These are phyloP conservation scores for Drosophila heteroneura DNA, from an alignment of 2,888 invertebrate species.

Conservation along the genomic window DNA sequence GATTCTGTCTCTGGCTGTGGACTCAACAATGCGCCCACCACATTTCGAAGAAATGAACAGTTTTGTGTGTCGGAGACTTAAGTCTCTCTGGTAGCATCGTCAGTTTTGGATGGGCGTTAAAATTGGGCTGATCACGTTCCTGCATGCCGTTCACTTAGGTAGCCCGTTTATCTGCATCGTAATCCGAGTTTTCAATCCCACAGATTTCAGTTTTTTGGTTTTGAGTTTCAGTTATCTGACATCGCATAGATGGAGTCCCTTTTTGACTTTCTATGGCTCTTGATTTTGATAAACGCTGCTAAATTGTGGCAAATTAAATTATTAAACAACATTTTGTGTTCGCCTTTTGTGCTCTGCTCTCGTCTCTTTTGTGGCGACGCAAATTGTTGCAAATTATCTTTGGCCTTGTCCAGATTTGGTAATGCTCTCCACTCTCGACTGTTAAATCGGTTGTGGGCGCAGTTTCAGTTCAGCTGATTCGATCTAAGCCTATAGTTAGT, in stretches of 20 bases:
- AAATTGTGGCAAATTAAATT: slow-evolving; percentile 85
- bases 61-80: slow-evolving; percentile 17
- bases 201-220: slow-evolving; percentile 34
- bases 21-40: slow-evolving; percentile 65
- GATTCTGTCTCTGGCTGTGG: slow-evolving; percentile 2
- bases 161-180: slow-evolving; percentile 77
- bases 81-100: slow-evolving; percentile 68
- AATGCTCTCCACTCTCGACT: slow-evolving; percentile 27
- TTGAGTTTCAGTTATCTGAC: slow-evolving; percentile 42
- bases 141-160: slow-evolving; percentile 76
- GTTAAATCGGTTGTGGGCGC: slow-evolving; percentile 41
- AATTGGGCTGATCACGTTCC: slow-evolving; percentile 84
- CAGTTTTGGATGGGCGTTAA: slow-evolving; percentile 82
- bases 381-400: slow-evolving; percentile 81
- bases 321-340: slow-evolving; percentile 80
- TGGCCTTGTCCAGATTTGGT: slow-evolving; percentile 80
- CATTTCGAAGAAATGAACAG: slow-evolving; percentile 74
- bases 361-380: slow-evolving; percentile 54
- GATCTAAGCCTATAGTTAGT: slow-evolving; percentile 37
- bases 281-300: slow-evolving; percentile 83
- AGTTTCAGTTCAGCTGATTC: slow-evolving; percentile 12
- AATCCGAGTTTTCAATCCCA: slow-evolving; percentile 70
- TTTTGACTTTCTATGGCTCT: slow-evolving; percentile 22
- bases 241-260: slow-evolving; percentile 35
- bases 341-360: slow-evolving; percentile 52